Percentiles rank a stretch among this genome's conserved stretches.
These are phyloP conservation scores for Temnothorax ravouxi DNA, from an alignment of 2,888 invertebrate genomes.

Conservation along the genomic window DNA sequence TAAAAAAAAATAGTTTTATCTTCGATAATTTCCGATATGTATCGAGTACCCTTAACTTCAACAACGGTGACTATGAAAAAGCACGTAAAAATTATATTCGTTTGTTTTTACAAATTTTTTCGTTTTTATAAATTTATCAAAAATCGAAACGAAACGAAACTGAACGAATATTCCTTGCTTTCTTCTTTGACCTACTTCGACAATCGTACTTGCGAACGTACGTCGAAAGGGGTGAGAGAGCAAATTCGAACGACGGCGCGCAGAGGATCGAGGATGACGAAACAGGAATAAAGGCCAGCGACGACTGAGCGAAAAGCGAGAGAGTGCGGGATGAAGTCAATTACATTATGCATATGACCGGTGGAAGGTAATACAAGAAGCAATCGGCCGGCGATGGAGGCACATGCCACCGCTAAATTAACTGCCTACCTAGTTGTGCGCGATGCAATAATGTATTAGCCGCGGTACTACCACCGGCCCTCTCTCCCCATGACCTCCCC, in stretches of 20 bases:
- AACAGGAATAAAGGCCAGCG: constrained; percentile 64
- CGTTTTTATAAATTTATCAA: not conserved
- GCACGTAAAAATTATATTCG: constrained; percentile 27
- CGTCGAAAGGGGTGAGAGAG: constrained; percentile 53
- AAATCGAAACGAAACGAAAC: not conserved
- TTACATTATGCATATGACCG: constrained; percentile 86
- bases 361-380: constrained; percentile 83
- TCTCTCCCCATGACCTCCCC: constrained; percentile 29
- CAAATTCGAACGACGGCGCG: constrained; percentile 33
- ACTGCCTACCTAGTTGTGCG: constrained; percentile 84
- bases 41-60: constrained; percentile 8
- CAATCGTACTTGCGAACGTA: not conserved
- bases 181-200: constrained; percentile 26
- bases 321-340: constrained; percentile 83
- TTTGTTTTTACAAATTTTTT: not conserved
- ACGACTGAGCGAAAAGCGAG: constrained; percentile 74
- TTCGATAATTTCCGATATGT: constrained; percentile 22
- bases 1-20: constrained; percentile 27
- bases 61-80: constrained; percentile 11
- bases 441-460: constrained; percentile 83
- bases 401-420: constrained; percentile 84
- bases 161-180: constrained; percentile 3
- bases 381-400: constrained; percentile 80
- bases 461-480: constrained; percentile 42
- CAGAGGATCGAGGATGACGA: constrained; percentile 63